Evolutionary conservation across 1,140 invertebrate genomes (phyloP).

Genomic region (Acyrthosiphon pisum): DNA sequence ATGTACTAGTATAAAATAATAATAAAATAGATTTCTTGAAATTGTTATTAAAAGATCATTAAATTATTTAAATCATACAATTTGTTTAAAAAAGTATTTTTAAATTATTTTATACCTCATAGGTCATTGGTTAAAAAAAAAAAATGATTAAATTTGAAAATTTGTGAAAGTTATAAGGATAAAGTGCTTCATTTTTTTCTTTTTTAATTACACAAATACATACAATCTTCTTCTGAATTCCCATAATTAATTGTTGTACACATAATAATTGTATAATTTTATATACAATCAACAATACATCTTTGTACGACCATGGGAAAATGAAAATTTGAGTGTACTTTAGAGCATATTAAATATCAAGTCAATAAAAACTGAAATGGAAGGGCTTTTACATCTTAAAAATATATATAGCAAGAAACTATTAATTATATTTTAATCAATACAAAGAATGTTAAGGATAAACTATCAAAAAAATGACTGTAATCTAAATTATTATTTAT

Average conservation of each 20-base stretch:
- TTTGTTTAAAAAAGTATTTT: neutral
- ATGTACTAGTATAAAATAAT: no score
- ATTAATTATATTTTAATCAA: neutral
- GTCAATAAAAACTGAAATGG: neutral
- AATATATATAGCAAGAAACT: neutral
- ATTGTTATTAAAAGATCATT: neutral
- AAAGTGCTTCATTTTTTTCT: neutral
- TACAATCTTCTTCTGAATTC: slow-evolving; percentile 6
- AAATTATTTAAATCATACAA: neutral
- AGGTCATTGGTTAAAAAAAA: neutral
- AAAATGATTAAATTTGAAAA: neutral
- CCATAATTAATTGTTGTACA: slow-evolving; percentile 38
- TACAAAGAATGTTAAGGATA: neutral
- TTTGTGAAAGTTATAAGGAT: slow-evolving; percentile 11
- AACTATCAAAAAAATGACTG: neutral
- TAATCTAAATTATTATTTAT: neutral
- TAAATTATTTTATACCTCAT: neutral
- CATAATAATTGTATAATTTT: slow-evolving; percentile 36
- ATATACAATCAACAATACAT: slow-evolving; percentile 41
- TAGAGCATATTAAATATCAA: neutral
- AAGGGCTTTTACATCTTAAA: neutral
- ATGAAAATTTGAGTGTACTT: slow-evolving; percentile 18
- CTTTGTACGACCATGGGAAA: slow-evolving; percentile 38
- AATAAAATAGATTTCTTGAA: neutral
- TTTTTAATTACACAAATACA: slow-evolving; percentile 45